Conservation (phyloP, 2,888 invertebrate genomes). For the Chymomyza caudatula region DNA sequence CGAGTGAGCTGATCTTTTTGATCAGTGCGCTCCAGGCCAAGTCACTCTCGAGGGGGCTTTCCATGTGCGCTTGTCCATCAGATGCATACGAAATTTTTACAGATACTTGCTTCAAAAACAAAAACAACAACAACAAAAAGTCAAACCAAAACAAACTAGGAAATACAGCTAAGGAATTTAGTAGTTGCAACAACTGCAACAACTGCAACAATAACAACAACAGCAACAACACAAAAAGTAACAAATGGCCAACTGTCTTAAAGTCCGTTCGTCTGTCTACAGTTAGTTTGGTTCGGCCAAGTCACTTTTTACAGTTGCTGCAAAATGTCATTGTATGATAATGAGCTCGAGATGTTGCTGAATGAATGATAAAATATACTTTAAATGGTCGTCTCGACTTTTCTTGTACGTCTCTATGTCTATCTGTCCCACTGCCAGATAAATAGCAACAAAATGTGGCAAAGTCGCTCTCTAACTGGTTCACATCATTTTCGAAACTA, state of each 20-base stretch:
- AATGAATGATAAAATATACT: conserved; percentile 70
- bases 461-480: conserved; percentile 54
- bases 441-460: conserved; percentile 16
- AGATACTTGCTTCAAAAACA: conserved; percentile 56
- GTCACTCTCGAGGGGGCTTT: conserved; percentile 11
- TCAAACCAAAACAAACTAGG: conserved; percentile 66
- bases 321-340: conserved; percentile 72
- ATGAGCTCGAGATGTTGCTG: conserved; percentile 66
- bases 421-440: conserved; percentile 55
- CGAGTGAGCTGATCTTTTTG: conserved; percentile 53
- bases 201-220: conserved; percentile 23
- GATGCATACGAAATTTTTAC: conserved; percentile 71
- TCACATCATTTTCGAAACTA: conserved; percentile 67
- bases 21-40: conserved; percentile 21
- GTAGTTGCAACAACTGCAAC: conserved; percentile 35
- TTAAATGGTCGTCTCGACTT: conserved; percentile 68
- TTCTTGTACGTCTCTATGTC: conserved; percentile 56
- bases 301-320: conserved; percentile 78
- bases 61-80: conserved; percentile 63
- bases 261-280: conserved; percentile 5
- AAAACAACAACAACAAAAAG: conserved; percentile 37
- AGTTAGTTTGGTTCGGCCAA: conserved; percentile 36
- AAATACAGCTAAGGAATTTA: conserved; percentile 38
- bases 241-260: conserved; percentile 50
- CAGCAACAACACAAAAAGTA: conserved; percentile 23